Evolutionary conservation across 2,113 vertebrate species (phyloP).

Genomic region (Notarius lentiginosus): DNA sequence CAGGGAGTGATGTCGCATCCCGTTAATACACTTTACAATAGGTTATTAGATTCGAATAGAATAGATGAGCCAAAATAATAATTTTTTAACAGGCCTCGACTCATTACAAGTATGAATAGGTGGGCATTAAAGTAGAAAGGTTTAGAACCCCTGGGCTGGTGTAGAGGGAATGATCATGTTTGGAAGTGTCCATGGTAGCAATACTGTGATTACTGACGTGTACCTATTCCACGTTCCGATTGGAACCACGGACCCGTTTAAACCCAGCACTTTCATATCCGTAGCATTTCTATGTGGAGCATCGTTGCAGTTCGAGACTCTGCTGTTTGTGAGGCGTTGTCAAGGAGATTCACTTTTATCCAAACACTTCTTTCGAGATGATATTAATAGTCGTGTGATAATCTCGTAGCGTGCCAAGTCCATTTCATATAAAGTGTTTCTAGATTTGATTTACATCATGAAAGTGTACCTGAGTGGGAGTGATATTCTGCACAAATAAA

Average conservation of each 20-base stretch:
- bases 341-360: conserved; percentile 45
- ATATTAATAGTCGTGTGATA: conserved; percentile 42
- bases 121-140: background rate
- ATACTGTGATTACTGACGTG: background rate
- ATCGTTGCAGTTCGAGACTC: background rate
- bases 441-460: conserved; percentile 37
- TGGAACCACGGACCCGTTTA: background rate
- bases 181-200: background rate
- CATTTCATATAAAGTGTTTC: conserved; percentile 32
- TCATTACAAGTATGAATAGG: no score
- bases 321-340: conserved; percentile 39
- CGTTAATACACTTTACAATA: no score
- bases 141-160: no score
- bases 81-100: no score
- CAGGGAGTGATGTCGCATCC: no score
- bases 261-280: background rate
- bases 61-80: no score
- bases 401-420: conserved; percentile 23
- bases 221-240: background rate
- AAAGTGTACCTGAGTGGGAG: conserved; percentile 15
- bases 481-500: conserved; percentile 14
- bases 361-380: conserved; percentile 31
- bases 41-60: no score
- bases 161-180: no score
- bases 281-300: conserved; percentile 6